A percentile compares a stretch with the other conserved stretches of the same genome.
These are phyloP conservation scores for Melikaiella ostensackeni DNA, from an alignment of 2,888 invertebrate species.

Conservation along the genomic window DNA sequence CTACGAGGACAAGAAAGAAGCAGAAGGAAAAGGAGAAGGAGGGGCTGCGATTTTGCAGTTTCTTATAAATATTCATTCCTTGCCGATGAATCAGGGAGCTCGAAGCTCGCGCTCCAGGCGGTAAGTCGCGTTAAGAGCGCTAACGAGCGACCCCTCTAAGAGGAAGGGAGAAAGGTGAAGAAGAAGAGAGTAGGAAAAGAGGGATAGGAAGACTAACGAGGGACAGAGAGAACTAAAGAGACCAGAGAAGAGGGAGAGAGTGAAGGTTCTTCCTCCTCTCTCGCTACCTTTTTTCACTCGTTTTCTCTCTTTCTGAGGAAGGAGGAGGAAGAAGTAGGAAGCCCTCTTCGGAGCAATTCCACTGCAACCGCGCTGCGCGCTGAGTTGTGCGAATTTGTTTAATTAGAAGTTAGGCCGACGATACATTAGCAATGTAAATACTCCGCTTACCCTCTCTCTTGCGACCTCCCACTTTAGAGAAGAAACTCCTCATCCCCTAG, in stretches of 20 bases:
- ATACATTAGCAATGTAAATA: slow-evolving; percentile 77
- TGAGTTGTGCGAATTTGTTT: slow-evolving; percentile 76
- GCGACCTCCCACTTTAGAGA: slow-evolving; percentile 23
- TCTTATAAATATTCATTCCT: slow-evolving; percentile 77
- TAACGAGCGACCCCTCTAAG: slow-evolving; percentile 74
- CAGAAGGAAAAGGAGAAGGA: slow-evolving; percentile 42
- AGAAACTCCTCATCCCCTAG: slow-evolving; percentile 32
- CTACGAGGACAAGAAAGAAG: slow-evolving; percentile 21
- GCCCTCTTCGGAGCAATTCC: slow-evolving; percentile 62
- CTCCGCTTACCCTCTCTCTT: slow-evolving; percentile 55
- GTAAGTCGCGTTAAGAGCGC: slow-evolving; percentile 77
- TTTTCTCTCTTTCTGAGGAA: slow-evolving; percentile 18
- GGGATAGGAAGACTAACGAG: neutral
- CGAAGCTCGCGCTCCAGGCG: slow-evolving; percentile 72
- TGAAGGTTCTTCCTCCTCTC: slow-evolving; percentile 39
- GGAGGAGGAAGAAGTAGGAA: slow-evolving; percentile 32
- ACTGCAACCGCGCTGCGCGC: slow-evolving; percentile 63
- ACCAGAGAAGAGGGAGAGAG: too few relatives aligned
- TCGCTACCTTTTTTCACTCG: slow-evolving; percentile 49
- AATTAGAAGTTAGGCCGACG: slow-evolving; percentile 76
- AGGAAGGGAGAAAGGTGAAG: neutral
- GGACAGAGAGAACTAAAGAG: neutral
- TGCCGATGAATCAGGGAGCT: slow-evolving; percentile 72
- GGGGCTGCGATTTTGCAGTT: slow-evolving; percentile 73
- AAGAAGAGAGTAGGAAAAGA: slow-evolving; percentile 3